phyloP scores from a whole-genome alignment of 2,888 invertebrate species.

The Apotomis capreana region DNA sequence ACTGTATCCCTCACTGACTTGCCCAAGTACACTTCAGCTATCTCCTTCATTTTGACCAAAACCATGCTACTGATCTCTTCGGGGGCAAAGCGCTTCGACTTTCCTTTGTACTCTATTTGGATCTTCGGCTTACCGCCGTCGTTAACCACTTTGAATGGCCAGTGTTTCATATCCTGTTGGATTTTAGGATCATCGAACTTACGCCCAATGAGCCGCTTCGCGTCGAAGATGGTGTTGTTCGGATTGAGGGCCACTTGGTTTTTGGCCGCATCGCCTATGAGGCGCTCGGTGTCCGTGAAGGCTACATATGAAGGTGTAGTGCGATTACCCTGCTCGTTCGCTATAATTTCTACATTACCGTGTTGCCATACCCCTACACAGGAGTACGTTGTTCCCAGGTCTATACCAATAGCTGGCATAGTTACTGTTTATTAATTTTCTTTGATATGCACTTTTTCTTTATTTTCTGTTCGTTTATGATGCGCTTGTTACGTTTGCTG shows the following conservation, averaged over 20 bases:
- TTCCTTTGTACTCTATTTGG: conserved; percentile 85
- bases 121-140: conserved; percentile 87
- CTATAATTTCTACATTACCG: conserved; percentile 89
- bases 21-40: conserved; percentile 88
- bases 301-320: conserved; percentile 90
- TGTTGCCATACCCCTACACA: conserved; percentile 82
- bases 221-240: conserved; percentile 89
- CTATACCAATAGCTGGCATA: conserved; percentile 81
- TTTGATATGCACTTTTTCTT: conserved; percentile 21
- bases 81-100: conserved; percentile 85
- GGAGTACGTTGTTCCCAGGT: conserved; percentile 82
- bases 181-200: conserved; percentile 89
- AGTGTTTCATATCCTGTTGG: conserved; percentile 90
- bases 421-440: conserved; percentile 41
- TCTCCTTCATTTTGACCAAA: conserved; percentile 83
- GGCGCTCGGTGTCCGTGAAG: conserved; percentile 84
- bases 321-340: conserved; percentile 86
- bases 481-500: conserved; percentile 10
- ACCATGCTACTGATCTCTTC: conserved; percentile 89
- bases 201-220: conserved; percentile 91
- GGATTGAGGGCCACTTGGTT: conserved; percentile 89
- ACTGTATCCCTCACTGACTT: conserved; percentile 87
- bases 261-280: conserved; percentile 88
- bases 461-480: not conserved
- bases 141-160: conserved; percentile 90